Percentiles rank a stretch among this genome's conserved stretches.
These are phyloP conservation scores for Mnemiopsis leidyi DNA, from an alignment of 37 sponge, comb jelly and placozoan species.

Conservation along the genomic window DNA sequence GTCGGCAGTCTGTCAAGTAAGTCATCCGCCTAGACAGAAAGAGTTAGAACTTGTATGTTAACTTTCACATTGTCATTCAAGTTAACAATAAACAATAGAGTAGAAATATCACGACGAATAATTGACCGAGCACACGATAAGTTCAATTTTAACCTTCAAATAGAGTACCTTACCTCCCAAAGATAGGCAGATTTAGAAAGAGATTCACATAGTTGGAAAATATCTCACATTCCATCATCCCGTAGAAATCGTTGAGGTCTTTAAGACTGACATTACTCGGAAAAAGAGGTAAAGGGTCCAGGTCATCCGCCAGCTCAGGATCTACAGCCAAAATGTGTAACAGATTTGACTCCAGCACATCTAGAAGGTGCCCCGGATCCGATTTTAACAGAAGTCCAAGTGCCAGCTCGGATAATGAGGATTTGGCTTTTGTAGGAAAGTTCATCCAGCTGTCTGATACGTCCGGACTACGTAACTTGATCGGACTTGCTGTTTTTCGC, in stretches of 20 bases:
- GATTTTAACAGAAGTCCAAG: neutral
- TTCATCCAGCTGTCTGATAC: neutral
- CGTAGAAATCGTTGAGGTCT: slow-evolving; percentile 24
- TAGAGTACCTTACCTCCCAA: neutral
- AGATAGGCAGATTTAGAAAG: slow-evolving; percentile 7
- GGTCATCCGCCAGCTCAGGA: neutral
- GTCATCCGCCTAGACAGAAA: slow-evolving; percentile 18
- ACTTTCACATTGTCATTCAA: too few species aligned
- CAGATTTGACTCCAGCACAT: neutral
- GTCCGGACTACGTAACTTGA: neutral
- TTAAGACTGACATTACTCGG: neutral
- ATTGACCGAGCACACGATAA: neutral
- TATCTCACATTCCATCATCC: slow-evolving; percentile 1
- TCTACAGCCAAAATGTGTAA: neutral
- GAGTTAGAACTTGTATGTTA: too few species aligned
- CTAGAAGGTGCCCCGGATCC: neutral
- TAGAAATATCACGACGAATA: too few species aligned
- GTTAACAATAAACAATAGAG: too few species aligned
- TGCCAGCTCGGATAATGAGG: neutral
- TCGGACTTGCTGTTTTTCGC: neutral
- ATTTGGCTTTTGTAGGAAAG: neutral
- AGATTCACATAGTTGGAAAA: neutral
- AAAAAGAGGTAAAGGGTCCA: neutral
- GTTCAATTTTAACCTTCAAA: neutral
- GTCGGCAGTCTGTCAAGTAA: neutral